Evolutionary conservation across 2,113 vertebrate genomes (phyloP), one percentile per base, ranked within the genome.

Genomic region (Hemichromis elongatus): DNA sequence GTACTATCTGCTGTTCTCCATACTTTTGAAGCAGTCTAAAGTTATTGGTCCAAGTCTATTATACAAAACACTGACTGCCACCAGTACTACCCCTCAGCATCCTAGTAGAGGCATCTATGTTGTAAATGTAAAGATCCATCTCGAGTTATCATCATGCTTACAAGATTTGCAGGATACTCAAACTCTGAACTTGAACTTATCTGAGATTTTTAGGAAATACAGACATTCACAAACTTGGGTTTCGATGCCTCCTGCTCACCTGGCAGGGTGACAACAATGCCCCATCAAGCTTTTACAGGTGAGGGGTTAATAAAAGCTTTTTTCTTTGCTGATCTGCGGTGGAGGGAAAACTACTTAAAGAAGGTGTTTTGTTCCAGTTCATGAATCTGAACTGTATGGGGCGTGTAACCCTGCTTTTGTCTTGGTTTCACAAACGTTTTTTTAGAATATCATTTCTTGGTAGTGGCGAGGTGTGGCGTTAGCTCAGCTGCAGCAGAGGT

Each of bases 71-170:
- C 33, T 66, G 19, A 40, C 37, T 2, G 33, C 33, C 33, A 40
- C 61, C 61, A 40, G 11, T 19, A 6, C 61, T 37, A 66, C 19
- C 61, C 59, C 33, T 40, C 61, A 21, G 61, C 33, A 37, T 66
- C 21, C 61, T 66, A 40, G 33, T 26, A 70, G 61, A 66, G 37
- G 61, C 33, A 66, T 40, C 61, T 66, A 40, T 66, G 61, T 7
- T 66, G 33, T 40, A 66, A 37, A 66, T 66, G 19, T 37, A 37
- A 66, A 66, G 40, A 21, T 66, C 33, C 61, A 21, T 66, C 33
- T 8, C 6, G 2, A 37, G 33, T 66, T 66, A 40, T 66, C 0
- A 11, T 21, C 0, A 11, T 21, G 19, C 40, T 66, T 0, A n/a
- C 61, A 66, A 66, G 19, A 66, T 37, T 40, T 66, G 37, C 61